Evolutionary conservation across 2,888 invertebrate species (phyloP).

Genomic region (Erynnis tages): DNA sequence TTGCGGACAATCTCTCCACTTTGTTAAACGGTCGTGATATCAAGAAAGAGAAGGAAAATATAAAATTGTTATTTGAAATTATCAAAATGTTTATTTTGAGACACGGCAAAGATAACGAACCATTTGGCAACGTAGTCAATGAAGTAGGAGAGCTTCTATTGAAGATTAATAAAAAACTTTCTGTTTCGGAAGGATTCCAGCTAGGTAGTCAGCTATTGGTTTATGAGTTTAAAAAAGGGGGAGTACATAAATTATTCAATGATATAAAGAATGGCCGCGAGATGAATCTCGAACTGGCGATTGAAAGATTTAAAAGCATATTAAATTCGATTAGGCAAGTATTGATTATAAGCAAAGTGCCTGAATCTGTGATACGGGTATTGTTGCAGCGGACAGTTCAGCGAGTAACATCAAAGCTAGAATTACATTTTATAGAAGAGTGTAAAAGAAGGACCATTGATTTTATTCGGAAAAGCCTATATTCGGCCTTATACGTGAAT

Average conservation of each 20-base stretch:
- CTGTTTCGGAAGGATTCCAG: background rate
- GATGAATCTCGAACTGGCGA: background rate
- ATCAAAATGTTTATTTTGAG: background rate
- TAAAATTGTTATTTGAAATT: background rate
- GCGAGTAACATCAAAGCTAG: background rate
- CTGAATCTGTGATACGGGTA: background rate
- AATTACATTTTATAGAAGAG: background rate
- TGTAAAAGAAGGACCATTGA: constrained; percentile 1
- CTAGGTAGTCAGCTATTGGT: background rate
- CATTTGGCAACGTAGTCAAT: background rate
- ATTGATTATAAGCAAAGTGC: background rate
- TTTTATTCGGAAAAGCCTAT: background rate
- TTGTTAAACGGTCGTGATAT: background rate
- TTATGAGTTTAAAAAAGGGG: background rate
- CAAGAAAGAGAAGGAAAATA: background rate
- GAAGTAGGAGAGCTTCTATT: background rate
- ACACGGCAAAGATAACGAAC: background rate
- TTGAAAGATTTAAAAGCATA: background rate
- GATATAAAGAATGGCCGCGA: background rate
- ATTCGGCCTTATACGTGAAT: background rate
- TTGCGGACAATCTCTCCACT: background rate
- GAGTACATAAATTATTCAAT: background rate
- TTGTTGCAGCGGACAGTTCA: too few relatives aligned
- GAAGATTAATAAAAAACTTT: background rate
- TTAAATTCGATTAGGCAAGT: background rate